A percentile compares a stretch with the other conserved stretches of the same genome.
phyloP scores from a whole-genome alignment of 2,797 vertebrate genomes.

The Semaprochilodus insignis region DNA sequence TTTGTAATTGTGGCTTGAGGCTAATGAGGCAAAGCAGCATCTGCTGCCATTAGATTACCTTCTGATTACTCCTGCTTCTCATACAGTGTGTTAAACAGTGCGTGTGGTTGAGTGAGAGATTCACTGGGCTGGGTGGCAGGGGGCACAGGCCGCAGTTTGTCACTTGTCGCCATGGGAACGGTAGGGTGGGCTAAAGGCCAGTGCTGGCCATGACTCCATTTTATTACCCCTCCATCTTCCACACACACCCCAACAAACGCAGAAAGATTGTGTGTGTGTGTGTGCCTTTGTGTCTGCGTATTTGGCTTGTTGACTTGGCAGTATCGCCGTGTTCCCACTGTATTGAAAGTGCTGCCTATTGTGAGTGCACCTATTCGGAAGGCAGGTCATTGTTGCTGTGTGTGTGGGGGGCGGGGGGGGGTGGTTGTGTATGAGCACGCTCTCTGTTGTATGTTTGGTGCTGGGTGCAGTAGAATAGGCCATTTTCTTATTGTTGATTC shows the following conservation, averaged over 20 bases:
- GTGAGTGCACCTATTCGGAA: constrained; percentile 45
- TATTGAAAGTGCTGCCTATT: constrained; percentile 51
- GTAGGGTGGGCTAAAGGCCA: constrained; percentile 47
- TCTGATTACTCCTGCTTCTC: constrained; percentile 18
- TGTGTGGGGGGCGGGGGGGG: background rate
- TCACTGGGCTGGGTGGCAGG: constrained; percentile 34
- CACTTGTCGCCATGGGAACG: constrained; percentile 56
- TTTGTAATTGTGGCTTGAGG: constrained; percentile 30
- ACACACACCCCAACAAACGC: constrained; percentile 28
- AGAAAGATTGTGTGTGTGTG: background rate
- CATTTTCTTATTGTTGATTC: constrained; percentile 35
- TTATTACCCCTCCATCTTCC: constrained; percentile 49
- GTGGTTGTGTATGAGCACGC: constrained; percentile 3
- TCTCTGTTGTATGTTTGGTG: constrained; percentile 4
- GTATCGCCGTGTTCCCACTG: constrained; percentile 30
- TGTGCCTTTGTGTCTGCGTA: background rate
- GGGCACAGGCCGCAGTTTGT: constrained; percentile 48
- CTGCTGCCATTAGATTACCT: constrained; percentile 33
- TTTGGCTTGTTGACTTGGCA: constrained; percentile 47
- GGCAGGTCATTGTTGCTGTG: constrained; percentile 40
- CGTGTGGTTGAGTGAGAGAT: constrained; percentile 18
- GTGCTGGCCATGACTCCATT: constrained; percentile 55
- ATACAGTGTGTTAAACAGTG: background rate
- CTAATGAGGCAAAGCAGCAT: constrained; percentile 35
- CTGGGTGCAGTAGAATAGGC: constrained; percentile 31